Base-by-base conservation (phyloP, 2,888 invertebrate species). In the Elaeidobius kamerunicus region DNA sequence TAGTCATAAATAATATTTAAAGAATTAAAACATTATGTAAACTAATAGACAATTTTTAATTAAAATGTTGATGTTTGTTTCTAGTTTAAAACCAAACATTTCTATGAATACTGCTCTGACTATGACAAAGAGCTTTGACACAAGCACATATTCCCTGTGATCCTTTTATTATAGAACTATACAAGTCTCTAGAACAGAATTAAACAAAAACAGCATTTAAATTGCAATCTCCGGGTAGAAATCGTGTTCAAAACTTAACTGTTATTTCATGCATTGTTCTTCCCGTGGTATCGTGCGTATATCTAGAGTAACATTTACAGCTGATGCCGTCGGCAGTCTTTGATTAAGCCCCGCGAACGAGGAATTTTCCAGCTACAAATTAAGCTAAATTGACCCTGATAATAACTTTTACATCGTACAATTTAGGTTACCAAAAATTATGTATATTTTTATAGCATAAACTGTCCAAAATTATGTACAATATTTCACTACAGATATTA, bases 211-310 rank as follows among this genome's bases (percentile, higher is more conserved):
- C 52, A 46, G 47, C 40, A 46, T 52, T 63, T 62, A 64, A 60
- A 60, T 61, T 61, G 58, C 61, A 64, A 63, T 63, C 61, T 61
- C 61, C 58, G 57, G 51, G 58, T 63, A 59, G 59, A 44, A 35
- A 44, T 62, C 60, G 61, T 64, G 54, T 65, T 65, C 58, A 58
- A 60, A 56, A 59, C 61, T 56, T 63, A 66, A 66, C 63, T 65
- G 65, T 68, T 66, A 68, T 68, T 66, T 63, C 66, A 65, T 65
- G 64, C 63, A 65, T 65, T 65, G 63, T 65, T 60, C 62, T 55
- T 48, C 49, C 19, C 30, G 43, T 16, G 56, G 48, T 58, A 57
- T 60, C 59, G 52, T 56, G 61, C 58, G 58, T 59, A 60, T 54
- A 51, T 43, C 50, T 44, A 17, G 38, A 35, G 35, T 43, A 44